Evolutionary conservation across 2,113 vertebrate species (phyloP).

Genomic region (Tamias sibiricus): DNA sequence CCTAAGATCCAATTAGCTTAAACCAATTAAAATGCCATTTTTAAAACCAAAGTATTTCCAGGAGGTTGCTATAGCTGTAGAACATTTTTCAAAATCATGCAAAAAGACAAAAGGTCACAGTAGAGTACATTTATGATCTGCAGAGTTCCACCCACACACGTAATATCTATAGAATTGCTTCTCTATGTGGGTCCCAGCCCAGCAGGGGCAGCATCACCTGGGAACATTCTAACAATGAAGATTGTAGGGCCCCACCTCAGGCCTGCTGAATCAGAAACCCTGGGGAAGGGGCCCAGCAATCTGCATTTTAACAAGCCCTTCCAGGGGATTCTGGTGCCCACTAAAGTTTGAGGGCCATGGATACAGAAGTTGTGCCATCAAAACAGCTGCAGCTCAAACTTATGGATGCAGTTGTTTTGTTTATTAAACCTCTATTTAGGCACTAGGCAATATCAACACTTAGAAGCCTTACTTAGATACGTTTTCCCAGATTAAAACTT

Average conservation of each 20-base stretch:
- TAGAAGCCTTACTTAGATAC: background rate
- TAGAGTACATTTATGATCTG: background rate
- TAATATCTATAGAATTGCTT: background rate
- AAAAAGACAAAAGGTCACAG: background rate
- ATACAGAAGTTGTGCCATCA: too few species aligned
- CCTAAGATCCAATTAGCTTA: slow-evolving; percentile 52
- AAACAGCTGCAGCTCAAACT: background rate
- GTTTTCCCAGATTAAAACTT: background rate
- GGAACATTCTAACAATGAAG: background rate
- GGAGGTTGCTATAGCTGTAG: background rate
- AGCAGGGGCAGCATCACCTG: background rate
- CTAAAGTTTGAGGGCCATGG: background rate
- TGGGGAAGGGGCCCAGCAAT: fast-evolving
- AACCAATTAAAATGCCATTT: slow-evolving; percentile 54
- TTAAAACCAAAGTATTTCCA: slow-evolving; percentile 17
- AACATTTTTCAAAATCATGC: slow-evolving; percentile 30
- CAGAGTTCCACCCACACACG: background rate
- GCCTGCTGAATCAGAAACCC: background rate
- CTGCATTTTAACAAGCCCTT: background rate
- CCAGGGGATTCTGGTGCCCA: background rate
- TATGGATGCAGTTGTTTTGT: background rate
- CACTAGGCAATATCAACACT: background rate
- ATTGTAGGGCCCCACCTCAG: background rate
- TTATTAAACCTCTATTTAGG: background rate
- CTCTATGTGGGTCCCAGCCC: background rate